Evolutionary conservation across 2,797 vertebrate species (phyloP).

Genomic region (Spinus pinus): DNA sequence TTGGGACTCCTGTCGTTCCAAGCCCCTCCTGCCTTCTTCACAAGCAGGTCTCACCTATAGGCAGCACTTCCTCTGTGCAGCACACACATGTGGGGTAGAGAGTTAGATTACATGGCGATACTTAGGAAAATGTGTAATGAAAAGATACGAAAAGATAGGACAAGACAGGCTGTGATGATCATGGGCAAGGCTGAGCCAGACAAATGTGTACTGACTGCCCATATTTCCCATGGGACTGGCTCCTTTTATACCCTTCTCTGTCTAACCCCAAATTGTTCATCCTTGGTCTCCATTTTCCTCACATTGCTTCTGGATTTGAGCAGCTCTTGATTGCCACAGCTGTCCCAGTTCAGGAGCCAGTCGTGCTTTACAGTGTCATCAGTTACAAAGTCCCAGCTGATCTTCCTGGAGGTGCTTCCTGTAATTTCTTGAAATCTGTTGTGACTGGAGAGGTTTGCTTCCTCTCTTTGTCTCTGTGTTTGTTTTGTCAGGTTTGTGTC

Average conservation of each 20-base stretch:
- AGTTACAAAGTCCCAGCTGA: background rate
- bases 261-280: background rate
- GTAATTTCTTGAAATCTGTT: background rate
- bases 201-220: background rate
- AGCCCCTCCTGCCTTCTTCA: background rate
- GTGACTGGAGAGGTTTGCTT: background rate
- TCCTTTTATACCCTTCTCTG: background rate
- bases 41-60: background rate
- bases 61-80: background rate
- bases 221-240: background rate
- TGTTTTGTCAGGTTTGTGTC: background rate
- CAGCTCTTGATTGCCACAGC: background rate
- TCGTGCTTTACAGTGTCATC: background rate
- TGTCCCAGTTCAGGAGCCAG: background rate
- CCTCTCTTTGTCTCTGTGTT: background rate
- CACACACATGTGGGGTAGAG: accelerated
- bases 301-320: background rate
- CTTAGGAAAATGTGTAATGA: background rate
- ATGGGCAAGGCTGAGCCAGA: background rate
- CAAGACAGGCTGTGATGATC: background rate
- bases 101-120: background rate
- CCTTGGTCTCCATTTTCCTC: background rate
- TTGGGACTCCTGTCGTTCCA: background rate
- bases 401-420: background rate
- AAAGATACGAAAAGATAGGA: background rate